phyloP scores from a whole-genome alignment of 2,113 vertebrate species.

The Morone saxatilis region DNA sequence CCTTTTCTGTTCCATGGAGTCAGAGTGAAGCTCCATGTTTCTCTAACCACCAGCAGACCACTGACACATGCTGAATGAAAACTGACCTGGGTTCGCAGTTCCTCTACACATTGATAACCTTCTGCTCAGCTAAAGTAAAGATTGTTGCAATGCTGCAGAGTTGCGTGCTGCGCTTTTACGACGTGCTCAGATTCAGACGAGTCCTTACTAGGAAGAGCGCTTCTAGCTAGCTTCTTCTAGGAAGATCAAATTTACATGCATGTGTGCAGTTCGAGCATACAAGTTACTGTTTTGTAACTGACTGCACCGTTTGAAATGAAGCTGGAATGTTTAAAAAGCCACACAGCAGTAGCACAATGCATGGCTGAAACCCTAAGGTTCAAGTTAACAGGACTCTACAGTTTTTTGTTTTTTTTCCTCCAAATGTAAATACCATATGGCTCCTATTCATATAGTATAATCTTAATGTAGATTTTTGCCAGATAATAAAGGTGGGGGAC shows the following conservation, averaged over 20 bases:
- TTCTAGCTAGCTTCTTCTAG: conserved; percentile 64
- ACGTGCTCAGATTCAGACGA: conserved; percentile 52
- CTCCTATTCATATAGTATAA: conserved; percentile 81
- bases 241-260: conserved; percentile 64
- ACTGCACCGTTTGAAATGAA: conserved; percentile 60
- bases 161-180: conserved; percentile 62
- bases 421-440: conserved; percentile 82
- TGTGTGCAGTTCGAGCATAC: conserved; percentile 52
- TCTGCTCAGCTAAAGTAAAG: conserved; percentile 56
- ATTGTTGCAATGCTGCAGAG: conserved; percentile 54
- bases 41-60: conserved; percentile 85
- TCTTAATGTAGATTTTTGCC: conserved; percentile 77
- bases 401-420: neutral
- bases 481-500: conserved; percentile 63
- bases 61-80: conserved; percentile 80
- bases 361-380: conserved; percentile 65
- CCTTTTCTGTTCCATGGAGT: conserved; percentile 52
- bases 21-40: conserved; percentile 63
- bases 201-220: conserved; percentile 51
- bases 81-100: conserved; percentile 64
- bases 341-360: conserved; percentile 76
- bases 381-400: conserved; percentile 72
- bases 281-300: conserved; percentile 43
- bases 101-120: conserved; percentile 37
- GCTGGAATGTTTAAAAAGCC: conserved; percentile 68